Evolutionary conservation across 2,797 vertebrate species (phyloP), one percentile per base, ranked within the genome.

Genomic region (Lithobates pipiens): DNA sequence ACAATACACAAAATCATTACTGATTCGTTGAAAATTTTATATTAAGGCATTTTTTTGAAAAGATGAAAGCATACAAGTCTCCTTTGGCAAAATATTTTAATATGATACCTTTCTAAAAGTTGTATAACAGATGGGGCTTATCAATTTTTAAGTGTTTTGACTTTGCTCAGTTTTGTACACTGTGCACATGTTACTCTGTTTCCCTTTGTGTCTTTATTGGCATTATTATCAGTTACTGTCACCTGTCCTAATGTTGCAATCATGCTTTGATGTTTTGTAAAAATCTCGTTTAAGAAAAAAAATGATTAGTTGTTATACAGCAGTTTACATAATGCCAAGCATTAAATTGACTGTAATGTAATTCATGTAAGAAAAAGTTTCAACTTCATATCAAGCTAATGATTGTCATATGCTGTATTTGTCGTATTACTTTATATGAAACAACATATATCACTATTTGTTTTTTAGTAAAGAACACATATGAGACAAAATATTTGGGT

Each of bases 131-230:
- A 79, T 79, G 77, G 77, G 18, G 46, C 68, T 69, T 79, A 79
- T 79, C 63, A 79, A 69, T 79, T 79, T 69, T 69, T 79, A 69
- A 79, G 39, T 79, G 27, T 5, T 69, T 67, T 67, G 61, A 65
- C 32, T 78, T 78, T 68, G 65, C 63, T 78, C 63, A 68, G 36
- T 78, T 34, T 67, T 10, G 68, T 46, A 69, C 77, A 69, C 10
- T 63, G 34, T 70, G 68, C 67, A 80, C 16, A 13, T 29, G 23
- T 69, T 80, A 68, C 65, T 79, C 29, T 18, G 8, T 68, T 3
- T 32, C 50, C 50, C 69, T 46, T 32, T 54, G 10, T 25, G 15
- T 54, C 29, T 71, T 70, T 21, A 46, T 6, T 65, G 61, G 61
- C 61, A 65, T n/a, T 65, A 25, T 65, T 15, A 65, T 65, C 61